Evolutionary conservation across 2,888 invertebrate species (phyloP).

Genomic region (Ectemnius lituratus): DNA sequence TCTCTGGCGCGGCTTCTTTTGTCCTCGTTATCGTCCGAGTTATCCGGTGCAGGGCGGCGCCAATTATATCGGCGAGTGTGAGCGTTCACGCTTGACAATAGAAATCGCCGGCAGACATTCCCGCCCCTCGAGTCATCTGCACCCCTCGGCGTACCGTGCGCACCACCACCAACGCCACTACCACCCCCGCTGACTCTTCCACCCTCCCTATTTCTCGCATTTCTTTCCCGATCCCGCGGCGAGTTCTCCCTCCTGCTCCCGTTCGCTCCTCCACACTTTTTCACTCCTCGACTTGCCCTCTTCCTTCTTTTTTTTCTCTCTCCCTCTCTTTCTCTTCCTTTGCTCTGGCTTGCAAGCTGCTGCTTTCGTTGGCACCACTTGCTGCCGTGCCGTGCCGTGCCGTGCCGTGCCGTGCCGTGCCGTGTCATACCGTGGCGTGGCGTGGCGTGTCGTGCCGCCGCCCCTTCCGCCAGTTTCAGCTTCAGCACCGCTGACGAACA

Average conservation of each 20-base stretch:
- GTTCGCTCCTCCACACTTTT: too few relatives aligned
- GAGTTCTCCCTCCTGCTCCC: constrained; percentile 8
- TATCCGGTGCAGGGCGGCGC: constrained; percentile 63
- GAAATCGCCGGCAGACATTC: constrained; percentile 67
- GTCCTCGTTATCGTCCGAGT: constrained; percentile 68
- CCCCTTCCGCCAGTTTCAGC: constrained; percentile 22
- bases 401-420: not conserved
- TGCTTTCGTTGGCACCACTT: not conserved
- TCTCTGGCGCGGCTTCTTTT: constrained; percentile 62
- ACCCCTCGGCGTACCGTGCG: not conserved
- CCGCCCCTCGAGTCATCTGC: constrained; percentile 20
- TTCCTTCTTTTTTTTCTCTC: constrained; percentile 3
- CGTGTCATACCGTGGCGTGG: not conserved
- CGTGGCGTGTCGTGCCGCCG: constrained; percentile 9
- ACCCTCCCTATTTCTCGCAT: constrained; percentile 3
- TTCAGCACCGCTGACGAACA: constrained; percentile 49
- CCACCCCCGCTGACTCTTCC: not conserved
- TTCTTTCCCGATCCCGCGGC: not conserved
- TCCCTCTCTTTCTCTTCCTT: not conserved
- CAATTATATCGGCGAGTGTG: constrained; percentile 67
- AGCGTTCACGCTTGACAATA: constrained; percentile 64
- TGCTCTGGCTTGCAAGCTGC: too few relatives aligned
- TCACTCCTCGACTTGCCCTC: constrained; percentile 21
- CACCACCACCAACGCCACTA: not conserved
- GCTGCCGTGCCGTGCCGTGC: not conserved